Percentiles rank a stretch among this genome's conserved stretches.
Conservation (phyloP, 2,113 vertebrate species). For the Sminthopsis crassicaudata region DNA sequence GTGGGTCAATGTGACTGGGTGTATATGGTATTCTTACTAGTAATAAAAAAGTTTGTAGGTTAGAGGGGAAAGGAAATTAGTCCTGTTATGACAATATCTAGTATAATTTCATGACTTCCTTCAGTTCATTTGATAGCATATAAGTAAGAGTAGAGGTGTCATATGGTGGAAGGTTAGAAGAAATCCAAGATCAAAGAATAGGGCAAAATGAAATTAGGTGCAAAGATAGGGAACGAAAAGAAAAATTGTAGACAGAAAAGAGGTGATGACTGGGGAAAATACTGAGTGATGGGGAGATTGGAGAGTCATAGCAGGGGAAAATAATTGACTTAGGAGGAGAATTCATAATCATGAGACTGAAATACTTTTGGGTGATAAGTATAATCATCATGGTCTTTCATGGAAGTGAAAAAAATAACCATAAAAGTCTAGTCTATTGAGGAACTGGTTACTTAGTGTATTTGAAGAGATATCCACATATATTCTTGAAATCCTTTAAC, state of each 20-base stretch:
- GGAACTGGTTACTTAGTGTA: background rate
- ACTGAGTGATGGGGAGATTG: background rate
- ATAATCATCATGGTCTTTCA: background rate
- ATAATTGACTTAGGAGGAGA: background rate
- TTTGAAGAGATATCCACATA: background rate
- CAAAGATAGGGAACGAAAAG: background rate
- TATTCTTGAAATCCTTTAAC: background rate
- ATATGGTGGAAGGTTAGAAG: background rate
- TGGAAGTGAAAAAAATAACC: background rate
- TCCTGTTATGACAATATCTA: background rate
- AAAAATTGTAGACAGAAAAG: background rate
- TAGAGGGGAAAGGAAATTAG: background rate
- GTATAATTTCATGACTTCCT: background rate
- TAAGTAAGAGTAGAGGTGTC: background rate
- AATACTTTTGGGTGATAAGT: background rate
- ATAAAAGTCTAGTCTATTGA: background rate
- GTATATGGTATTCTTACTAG: background rate
- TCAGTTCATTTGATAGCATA: background rate
- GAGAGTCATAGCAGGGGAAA: background rate
- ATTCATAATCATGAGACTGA: background rate
- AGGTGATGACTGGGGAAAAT: background rate
- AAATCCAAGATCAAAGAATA: background rate
- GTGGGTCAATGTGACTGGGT: background rate
- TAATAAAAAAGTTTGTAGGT: background rate
- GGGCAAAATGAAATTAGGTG: background rate